Conservation (phyloP, 1,140 invertebrate species). For the Odontomachus brunneus region DNA sequence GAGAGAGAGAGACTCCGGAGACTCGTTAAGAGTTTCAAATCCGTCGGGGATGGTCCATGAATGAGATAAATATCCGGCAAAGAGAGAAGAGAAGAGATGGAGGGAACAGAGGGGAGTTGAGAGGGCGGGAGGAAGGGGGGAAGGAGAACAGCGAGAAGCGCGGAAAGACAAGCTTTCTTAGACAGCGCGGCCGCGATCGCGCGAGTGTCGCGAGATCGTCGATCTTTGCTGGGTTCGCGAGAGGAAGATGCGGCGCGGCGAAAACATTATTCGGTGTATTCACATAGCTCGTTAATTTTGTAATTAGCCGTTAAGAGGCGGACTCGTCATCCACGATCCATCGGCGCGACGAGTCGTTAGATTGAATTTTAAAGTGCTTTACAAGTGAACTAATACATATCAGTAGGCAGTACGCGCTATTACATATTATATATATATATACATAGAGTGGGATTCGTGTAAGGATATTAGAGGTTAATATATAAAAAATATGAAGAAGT, state of each 20-base stretch:
- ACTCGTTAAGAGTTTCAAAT: constrained; percentile 5
- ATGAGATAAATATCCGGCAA: background rate
- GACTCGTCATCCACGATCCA: constrained; percentile 44
- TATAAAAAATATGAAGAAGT: constrained; percentile 65
- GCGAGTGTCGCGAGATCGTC: constrained; percentile 28
- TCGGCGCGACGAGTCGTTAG: constrained; percentile 72
- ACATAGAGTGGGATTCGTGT: constrained; percentile 64
- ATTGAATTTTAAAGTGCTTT: constrained; percentile 84
- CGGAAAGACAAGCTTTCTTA: background rate
- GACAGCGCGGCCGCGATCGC: constrained; percentile 25
- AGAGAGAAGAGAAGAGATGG: background rate
- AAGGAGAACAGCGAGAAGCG: constrained; percentile 1
- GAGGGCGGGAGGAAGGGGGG: background rate
- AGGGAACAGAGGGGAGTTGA: too few species aligned
- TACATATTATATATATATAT: constrained; percentile 62
- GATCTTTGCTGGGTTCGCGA: constrained; percentile 12
- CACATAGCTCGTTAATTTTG: constrained; percentile 54
- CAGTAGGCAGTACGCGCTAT: constrained; percentile 81
- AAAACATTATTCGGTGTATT: constrained; percentile 45
- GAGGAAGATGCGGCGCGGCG: constrained; percentile 3
- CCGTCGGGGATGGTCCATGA: background rate
- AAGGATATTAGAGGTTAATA: constrained; percentile 69
- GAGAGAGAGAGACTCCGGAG: background rate
- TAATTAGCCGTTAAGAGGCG: constrained; percentile 29
- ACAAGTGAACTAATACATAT: constrained; percentile 83